Percentiles rank a stretch among this genome's conserved stretches.
Evolutionary conservation across 2,888 invertebrate species (phyloP).

Genomic region (Lepidochrysops patricia): DNA sequence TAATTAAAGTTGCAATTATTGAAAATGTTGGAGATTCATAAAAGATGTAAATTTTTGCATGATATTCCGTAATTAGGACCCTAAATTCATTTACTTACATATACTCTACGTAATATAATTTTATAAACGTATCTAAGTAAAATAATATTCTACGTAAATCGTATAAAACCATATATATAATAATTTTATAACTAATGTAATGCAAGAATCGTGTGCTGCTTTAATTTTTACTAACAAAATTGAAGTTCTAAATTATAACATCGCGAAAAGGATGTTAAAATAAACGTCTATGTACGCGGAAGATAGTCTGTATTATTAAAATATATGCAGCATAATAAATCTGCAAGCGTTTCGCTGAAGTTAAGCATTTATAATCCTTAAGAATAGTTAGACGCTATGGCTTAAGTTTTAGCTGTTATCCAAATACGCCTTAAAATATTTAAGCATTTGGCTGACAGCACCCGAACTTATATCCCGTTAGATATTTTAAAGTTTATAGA

Average conservation of each 20-base stretch:
- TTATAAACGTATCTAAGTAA: too few species aligned
- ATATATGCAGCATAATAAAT: neutral
- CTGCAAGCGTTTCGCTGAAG: neutral
- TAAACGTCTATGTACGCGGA: neutral
- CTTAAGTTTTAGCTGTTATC: neutral
- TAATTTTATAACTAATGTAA: too few species aligned
- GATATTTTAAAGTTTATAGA: neutral
- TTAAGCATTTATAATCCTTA: neutral
- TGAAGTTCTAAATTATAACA: neutral
- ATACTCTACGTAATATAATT: too few species aligned
- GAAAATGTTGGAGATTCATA: neutral
- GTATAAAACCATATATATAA: too few species aligned
- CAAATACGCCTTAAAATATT: neutral
- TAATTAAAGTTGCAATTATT: neutral
- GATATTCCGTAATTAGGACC: too few species aligned
- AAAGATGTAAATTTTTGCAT: too few species aligned
- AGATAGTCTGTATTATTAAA: conserved; percentile 2
- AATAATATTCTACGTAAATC: too few species aligned
- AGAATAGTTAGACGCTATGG: neutral
- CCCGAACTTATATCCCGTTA: neutral
- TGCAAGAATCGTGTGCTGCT: neutral
- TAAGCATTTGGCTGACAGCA: neutral
- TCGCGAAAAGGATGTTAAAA: neutral
- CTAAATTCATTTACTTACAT: too few species aligned
- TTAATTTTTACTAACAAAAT: too few species aligned